Evolutionary conservation across 2,888 invertebrate species (phyloP).

Genomic region (Lasioglossum oenotherae): DNA sequence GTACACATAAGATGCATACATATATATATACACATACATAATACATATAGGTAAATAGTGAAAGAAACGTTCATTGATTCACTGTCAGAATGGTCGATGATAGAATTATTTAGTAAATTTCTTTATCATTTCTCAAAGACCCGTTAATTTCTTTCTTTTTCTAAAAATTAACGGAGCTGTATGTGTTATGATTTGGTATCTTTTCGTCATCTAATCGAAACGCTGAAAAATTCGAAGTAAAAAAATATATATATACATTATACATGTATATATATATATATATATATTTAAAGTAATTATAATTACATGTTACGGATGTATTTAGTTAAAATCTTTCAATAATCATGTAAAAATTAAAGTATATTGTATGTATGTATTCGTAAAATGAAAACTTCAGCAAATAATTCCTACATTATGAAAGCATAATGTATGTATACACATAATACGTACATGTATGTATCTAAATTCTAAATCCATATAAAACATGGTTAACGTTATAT

Average conservation of each 20-base stretch:
- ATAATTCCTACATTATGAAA: background rate
- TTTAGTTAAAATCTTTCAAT: too few relatives aligned
- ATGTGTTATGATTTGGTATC: too few relatives aligned
- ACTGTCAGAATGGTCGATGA: too few relatives aligned
- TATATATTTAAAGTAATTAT: background rate
- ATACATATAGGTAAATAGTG: too few relatives aligned
- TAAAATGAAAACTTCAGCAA: background rate
- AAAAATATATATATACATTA: too few relatives aligned
- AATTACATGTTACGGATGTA: too few relatives aligned
- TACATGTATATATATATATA: background rate
- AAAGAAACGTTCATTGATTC: too few relatives aligned
- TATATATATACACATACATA: background rate
- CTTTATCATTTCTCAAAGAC: background rate
- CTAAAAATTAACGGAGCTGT: background rate
- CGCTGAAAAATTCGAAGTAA: background rate
- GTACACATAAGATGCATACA: too few relatives aligned
- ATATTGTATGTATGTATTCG: background rate
- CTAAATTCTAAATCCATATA: background rate
- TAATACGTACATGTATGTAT: background rate
- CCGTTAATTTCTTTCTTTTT: background rate
- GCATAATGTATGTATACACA: background rate
- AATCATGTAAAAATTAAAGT: background rate
- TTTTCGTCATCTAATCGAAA: background rate
- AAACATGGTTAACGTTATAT: background rate
- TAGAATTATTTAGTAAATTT: too few relatives aligned